Base-by-base conservation (phyloP, 1,140 invertebrate species). In the Penaeus indicus region DNA sequence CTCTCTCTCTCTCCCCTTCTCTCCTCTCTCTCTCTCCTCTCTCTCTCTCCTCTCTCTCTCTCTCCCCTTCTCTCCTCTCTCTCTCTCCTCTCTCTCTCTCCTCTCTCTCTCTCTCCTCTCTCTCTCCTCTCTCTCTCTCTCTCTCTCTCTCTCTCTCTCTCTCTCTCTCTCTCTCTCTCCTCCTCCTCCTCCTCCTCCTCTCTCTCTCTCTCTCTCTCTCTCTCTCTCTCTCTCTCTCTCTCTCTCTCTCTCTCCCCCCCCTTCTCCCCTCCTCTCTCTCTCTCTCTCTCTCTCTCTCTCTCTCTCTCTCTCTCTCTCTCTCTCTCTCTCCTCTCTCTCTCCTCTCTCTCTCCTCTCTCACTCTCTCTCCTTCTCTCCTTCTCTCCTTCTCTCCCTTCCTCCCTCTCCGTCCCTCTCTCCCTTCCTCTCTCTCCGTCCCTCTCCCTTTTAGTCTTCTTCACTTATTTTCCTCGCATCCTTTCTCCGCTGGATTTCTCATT, bases 301-400 rank as follows among this genome's bases (percentile, higher is more conserved):
- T 38, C 38, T 32, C 25, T 38, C 62, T 38, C 62, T 84, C 38
- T 64, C 63, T 61, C 62, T 84, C 82, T 38, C 62, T 64, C 62
- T 84, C 62, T 38, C 32, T 38, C 8, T n/a, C 78, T 54, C 27
- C 60, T 22, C 21, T 19, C 13, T 47, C 60, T 22, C 42, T 2
- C 5, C 25, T 10, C 25, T 54, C 1, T 75, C 27, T 18, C 47
- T 25, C 42, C 25, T 27, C 5, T 3, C 18, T 11, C 27, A 8
- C 11, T 8, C 32, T 11, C 8, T 27, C 61, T 3, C 19, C 22
- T n/a, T 2, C 3, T 19, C 32, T 54, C n/a, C 72, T 22, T 47
- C 54, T 61, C n/a, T 21, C n/a, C 19, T 13, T 32, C 80, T 82
- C 60, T 54, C 32, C 54, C 47, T 54, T 22, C 54, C 47, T 54